Base-by-base conservation (phyloP, 2,797 vertebrate genomes). In the Centroberyx gerrardi region DNA sequence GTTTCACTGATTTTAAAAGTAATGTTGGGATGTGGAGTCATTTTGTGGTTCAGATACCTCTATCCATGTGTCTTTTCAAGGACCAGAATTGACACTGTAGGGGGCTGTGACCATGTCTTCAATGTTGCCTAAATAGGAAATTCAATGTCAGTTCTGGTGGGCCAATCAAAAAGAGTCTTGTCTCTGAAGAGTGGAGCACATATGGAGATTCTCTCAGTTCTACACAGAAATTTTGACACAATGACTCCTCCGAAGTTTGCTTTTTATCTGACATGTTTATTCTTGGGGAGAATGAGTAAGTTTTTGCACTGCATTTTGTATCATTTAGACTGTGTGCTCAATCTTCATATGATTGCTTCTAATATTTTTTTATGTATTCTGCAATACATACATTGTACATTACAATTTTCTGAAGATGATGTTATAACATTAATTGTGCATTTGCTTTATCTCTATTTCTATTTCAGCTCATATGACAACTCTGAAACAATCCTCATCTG, bases 271-370 rank as follows among this genome's bases (percentile, higher is more conserved):
- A 0, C 62, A 27, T 72, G 51, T 60, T 61, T 85, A 38, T 36
- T 87, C 22, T 40, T 69, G 38, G 52, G n/a, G 3, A 44, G 17
- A 36, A 42, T 71, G 3, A 72, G 90, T 90, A 66, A 85, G 85
- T 46, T 68, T 76, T 59, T 49, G 0, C 4, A 33, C 33, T 33
- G 33, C 7, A 33, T 33, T 33, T 33, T 33, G 4, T 33, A 33
- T 33, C 33, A 5, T 5, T 33, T 33, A 33, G 28, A 22, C n/a
- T 15, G 15, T 6, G 5, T 53, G 6, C 27, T 4, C 31, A 8
- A 31, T 46, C 5, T 38, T 4, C 8, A 31, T 28, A 40, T 17
- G 13, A 8, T 27, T 14, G 2, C 31, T 2, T 22, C 0, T 0
- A 0, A 13, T 18, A 7, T 17, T 31, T 54, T 22, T 52, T 51